A percentile compares a stretch with the other conserved stretches of the same genome.
These are phyloP conservation scores for Phoeniculus purpureus DNA, from an alignment of 2,797 vertebrate species.

Conservation along the genomic window DNA sequence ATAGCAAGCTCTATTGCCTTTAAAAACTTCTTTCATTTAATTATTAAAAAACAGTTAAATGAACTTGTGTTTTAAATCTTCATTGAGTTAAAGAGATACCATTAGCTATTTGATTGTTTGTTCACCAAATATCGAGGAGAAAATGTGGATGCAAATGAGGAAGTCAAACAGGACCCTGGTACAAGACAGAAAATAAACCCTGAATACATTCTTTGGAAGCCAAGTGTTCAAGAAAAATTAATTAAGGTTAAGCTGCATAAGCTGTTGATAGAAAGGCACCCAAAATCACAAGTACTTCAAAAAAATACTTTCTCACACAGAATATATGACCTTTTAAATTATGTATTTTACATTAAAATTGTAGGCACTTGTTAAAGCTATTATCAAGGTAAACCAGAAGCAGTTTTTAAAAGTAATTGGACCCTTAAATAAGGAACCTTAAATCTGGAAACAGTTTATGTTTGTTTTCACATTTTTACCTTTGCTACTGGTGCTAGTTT, in stretches of 20 bases:
- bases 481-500: neutral
- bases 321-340: neutral
- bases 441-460: neutral
- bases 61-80: neutral
- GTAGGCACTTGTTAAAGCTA: neutral
- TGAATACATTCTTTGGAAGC: neutral
- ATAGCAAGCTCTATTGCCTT: neutral
- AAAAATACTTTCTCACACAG: neutral
- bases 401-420: neutral
- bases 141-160: neutral
- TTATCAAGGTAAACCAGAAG: neutral
- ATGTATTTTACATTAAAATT: neutral
- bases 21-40: neutral
- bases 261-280: neutral
- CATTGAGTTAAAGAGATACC: neutral
- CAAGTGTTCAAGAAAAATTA: neutral
- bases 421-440: neutral
- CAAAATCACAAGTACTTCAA: neutral
- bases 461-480: neutral
- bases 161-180: neutral
- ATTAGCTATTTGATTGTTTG: neutral
- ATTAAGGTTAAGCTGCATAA: neutral
- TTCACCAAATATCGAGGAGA: neutral
- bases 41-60: neutral
- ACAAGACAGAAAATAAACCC: neutral